phyloP scores from a whole-genome alignment of 2,888 invertebrate genomes.

The Drosophila phalerata region DNA sequence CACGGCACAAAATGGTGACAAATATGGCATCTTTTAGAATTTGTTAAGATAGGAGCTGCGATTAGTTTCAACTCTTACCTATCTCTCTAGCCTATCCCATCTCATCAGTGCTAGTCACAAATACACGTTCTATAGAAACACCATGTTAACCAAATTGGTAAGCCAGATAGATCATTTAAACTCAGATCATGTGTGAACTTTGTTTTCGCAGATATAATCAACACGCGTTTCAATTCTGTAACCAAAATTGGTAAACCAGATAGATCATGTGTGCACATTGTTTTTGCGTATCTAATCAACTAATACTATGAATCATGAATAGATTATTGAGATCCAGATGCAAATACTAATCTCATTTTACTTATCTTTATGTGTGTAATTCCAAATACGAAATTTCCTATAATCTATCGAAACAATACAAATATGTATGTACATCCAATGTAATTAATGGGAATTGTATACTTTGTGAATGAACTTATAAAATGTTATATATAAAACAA shows the following conservation, averaged over 20 bases:
- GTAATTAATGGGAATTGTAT: too few species aligned
- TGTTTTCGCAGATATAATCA: constrained; percentile 23
- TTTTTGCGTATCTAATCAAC: neutral
- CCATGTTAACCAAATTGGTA: constrained; percentile 58
- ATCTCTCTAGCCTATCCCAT: constrained; percentile 39
- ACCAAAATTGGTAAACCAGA: constrained; percentile 7
- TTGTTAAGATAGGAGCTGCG: constrained; percentile 34
- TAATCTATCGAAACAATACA: too few species aligned
- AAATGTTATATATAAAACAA: too few species aligned
- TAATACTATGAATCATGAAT: neutral
- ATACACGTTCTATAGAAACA: constrained; percentile 33
- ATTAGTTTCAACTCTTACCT: constrained; percentile 48
- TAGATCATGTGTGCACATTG: neutral
- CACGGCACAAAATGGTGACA: constrained; percentile 14
- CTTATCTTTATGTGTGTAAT: too few species aligned
- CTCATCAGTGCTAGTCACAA: constrained; percentile 19
- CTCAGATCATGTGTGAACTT: constrained; percentile 58
- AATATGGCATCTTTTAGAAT: constrained; percentile 22
- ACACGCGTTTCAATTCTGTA: constrained; percentile 1
- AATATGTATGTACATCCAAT: too few species aligned
- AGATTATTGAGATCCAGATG: neutral
- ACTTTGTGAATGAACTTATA: too few species aligned
- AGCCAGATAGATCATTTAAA: constrained; percentile 56
- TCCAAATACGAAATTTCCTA: too few species aligned
- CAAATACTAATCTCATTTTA: neutral